Conservation (phyloP, 2,888 invertebrate species). For the Herminia tarsipennalis region DNA sequence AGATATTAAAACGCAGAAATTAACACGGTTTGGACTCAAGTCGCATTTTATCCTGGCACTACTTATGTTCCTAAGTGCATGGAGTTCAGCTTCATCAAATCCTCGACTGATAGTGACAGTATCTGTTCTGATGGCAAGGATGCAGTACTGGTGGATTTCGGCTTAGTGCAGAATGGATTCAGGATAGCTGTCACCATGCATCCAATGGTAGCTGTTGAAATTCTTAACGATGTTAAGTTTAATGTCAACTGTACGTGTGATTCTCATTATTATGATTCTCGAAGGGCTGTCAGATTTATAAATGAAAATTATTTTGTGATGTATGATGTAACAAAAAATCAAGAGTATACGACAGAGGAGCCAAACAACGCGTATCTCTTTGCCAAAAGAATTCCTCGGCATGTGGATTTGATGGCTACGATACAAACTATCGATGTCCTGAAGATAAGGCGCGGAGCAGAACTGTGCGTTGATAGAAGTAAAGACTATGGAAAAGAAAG, state of each 20-base stretch:
- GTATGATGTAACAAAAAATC: not conserved
- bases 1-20: not conserved
- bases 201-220: not conserved
- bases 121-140: constrained; percentile 7
- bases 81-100: not conserved
- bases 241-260: constrained; percentile 7
- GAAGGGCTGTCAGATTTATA: not conserved
- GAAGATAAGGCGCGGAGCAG: not conserved
- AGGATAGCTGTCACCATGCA: too few species aligned
- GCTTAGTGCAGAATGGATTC: not conserved
- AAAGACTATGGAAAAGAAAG: not conserved
- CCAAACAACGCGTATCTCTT: not conserved
- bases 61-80: not conserved
- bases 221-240: not conserved
- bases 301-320: not conserved
- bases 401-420: not conserved
- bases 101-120: not conserved
- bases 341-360: not conserved
- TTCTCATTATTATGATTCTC: not conserved
- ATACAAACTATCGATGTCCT: constrained; percentile 1
- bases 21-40: not conserved
- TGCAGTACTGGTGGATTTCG: not conserved
- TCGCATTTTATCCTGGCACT: not conserved
- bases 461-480: too few species aligned
- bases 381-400: not conserved